Conservation (phyloP, 2,888 invertebrate genomes). For the Dicycla oo region DNA sequence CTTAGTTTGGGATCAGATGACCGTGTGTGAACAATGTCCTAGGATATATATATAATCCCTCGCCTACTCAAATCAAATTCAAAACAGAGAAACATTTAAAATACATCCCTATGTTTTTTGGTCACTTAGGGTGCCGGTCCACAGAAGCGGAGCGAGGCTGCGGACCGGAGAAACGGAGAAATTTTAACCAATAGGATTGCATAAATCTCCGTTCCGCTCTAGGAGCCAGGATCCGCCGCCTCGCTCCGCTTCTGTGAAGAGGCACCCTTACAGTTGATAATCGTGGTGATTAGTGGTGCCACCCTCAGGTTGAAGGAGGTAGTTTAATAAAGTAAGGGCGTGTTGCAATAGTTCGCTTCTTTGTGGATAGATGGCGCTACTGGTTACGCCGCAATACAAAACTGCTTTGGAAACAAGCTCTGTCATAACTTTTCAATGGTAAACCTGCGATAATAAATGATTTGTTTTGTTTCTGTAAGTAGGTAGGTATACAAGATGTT, state of each 20-base stretch:
- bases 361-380: conserved; percentile 61
- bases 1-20: too few relatives aligned
- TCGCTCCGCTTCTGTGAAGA: too few relatives aligned
- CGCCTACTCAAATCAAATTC: not conserved
- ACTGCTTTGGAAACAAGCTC: not conserved
- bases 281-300: conserved; percentile 50
- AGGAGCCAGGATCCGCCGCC: too few relatives aligned
- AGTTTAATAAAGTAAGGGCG: conserved; percentile 26
- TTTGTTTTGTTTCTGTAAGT: too few relatives aligned
- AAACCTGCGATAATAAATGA: not conserved
- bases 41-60: too few relatives aligned
- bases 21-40: too few relatives aligned
- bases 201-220: too few relatives aligned
- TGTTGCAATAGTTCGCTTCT: conserved; percentile 3
- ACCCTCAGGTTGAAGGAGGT: conserved; percentile 20
- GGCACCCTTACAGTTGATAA: too few relatives aligned
- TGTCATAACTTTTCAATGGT: not conserved
- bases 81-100: not conserved
- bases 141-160: too few relatives aligned
- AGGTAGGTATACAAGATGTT: too few relatives aligned
- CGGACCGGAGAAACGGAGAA: too few relatives aligned
- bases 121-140: rapidly evolving
- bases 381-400: not conserved
- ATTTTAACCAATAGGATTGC: too few relatives aligned
- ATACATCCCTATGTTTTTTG: not conserved